Percentiles rank a stretch among this genome's conserved stretches.
Evolutionary conservation across 2,797 vertebrate genomes (phyloP).

Genomic region (Coreius guichenoti): DNA sequence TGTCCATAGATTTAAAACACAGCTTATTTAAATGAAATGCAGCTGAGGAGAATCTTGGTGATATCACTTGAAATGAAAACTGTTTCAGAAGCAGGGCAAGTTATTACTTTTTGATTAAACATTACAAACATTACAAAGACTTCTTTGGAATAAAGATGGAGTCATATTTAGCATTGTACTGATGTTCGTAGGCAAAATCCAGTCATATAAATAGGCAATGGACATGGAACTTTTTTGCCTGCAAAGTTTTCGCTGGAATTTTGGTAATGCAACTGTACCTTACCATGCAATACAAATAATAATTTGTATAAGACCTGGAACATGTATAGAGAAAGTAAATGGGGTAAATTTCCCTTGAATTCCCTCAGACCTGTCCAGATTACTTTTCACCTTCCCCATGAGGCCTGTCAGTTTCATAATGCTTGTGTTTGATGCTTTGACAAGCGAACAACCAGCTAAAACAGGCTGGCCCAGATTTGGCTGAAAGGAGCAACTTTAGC

Average conservation of each 20-base stretch:
- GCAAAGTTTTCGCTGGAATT: not conserved
- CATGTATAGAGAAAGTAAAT: not conserved
- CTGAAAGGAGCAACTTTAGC: not conserved
- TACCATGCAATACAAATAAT: not conserved
- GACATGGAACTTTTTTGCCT: not conserved
- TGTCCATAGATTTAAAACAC: not conserved
- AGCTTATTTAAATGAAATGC: not conserved
- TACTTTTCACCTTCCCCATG: not conserved
- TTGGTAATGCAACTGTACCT: not conserved
- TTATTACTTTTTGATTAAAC: not conserved
- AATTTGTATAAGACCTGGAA: not conserved
- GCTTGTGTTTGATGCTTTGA: conserved; percentile 1
- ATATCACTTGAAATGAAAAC: not conserved
- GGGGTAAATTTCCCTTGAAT: not conserved
- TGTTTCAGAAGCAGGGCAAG: no score
- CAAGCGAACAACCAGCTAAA: conserved; percentile 1
- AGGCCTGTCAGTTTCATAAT: conserved; percentile 15
- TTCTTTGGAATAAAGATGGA: not conserved
- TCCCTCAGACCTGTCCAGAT: not conserved
- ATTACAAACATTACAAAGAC: not conserved
- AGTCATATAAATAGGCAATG: not conserved
- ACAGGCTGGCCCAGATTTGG: conserved; percentile 40
- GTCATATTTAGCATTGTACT: not conserved
- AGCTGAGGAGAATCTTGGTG: not conserved
- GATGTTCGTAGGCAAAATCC: not conserved